A percentile compares a stretch with the other conserved stretches of the same genome.
phyloP scores from a whole-genome alignment of 1,140 invertebrate genomes.

The Hyphantria cunea region DNA sequence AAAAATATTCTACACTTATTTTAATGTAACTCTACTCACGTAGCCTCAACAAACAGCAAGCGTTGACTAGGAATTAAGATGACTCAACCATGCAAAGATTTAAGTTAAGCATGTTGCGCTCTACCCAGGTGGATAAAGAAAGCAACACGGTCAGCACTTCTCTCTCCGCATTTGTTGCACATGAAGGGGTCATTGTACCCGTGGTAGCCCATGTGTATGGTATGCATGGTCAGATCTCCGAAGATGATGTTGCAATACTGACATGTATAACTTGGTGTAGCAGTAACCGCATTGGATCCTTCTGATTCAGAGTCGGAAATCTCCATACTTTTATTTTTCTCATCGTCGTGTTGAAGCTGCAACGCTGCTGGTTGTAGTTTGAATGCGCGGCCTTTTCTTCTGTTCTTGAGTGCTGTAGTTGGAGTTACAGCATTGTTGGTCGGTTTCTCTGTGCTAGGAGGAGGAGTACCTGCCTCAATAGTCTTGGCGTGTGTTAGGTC shows the following conservation, averaged over 20 bases:
- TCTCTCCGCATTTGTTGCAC: conserved; percentile 96
- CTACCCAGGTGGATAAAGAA: conserved; percentile 96
- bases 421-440: conserved; percentile 50
- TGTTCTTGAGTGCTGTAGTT: conserved; percentile 83
- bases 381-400: conserved; percentile 90
- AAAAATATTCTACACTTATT: conserved; percentile 31
- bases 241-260: conserved; percentile 95
- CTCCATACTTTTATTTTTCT: conserved; percentile 51
- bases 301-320: conserved; percentile 76
- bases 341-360: conserved; percentile 74
- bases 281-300: conserved; percentile 47
- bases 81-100: background rate
- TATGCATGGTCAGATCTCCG: conserved; percentile 94
- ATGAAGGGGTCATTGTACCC: conserved; percentile 94
- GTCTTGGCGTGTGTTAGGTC: conserved; percentile 82
- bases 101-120: conserved; percentile 86
- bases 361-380: conserved; percentile 86
- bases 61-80: conserved; percentile 51
- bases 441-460: conserved; percentile 44
- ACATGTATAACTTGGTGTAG: conserved; percentile 84
- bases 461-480: conserved; percentile 63
- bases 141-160: conserved; percentile 90
- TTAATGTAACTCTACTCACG: conserved; percentile 10
- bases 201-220: conserved; percentile 98
- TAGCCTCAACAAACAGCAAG: conserved; percentile 21